A percentile compares a stretch with the other conserved stretches of the same genome.
Evolutionary conservation across 2,113 vertebrate species (phyloP).

Genomic region (Salvelinus namaycush): DNA sequence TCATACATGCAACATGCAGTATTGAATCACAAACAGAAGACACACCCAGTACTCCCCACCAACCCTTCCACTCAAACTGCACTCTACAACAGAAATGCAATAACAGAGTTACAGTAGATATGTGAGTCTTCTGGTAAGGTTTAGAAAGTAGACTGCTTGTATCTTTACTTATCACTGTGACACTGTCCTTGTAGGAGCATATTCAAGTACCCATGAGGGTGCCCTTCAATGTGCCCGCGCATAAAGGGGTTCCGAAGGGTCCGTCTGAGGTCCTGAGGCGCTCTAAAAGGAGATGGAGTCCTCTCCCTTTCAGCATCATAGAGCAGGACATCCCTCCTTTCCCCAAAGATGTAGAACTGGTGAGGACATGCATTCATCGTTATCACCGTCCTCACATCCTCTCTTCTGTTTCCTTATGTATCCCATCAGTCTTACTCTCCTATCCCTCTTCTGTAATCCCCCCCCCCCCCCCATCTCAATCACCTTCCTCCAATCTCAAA

Average conservation of each 20-base stretch:
- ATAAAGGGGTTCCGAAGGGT: constrained; percentile 4
- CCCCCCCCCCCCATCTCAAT: neutral
- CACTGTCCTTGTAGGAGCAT: neutral
- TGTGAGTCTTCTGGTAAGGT: neutral
- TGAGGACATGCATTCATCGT: constrained; percentile 26
- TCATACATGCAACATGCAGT: neutral
- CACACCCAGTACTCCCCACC: neutral
- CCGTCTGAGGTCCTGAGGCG: constrained; percentile 14
- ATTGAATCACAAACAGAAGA: neutral
- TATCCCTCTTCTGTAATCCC: neutral
- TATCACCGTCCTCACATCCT: neutral
- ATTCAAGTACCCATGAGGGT: neutral
- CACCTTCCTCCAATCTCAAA: neutral
- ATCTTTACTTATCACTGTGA: neutral
- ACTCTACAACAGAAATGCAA: neutral
- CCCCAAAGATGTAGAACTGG: constrained; percentile 79
- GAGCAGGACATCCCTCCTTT: constrained; percentile 79
- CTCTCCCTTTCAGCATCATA: constrained; percentile 73
- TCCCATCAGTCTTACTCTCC: neutral
- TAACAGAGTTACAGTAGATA: neutral
- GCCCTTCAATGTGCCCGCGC: constrained; percentile 1
- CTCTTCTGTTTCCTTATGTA: neutral
- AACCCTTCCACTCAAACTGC: too few relatives aligned
- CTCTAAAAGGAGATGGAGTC: constrained; percentile 79
- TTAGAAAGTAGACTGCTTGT: neutral